Conservation (phyloP, 1,140 invertebrate species). For the Neodiprion lecontei region DNA sequence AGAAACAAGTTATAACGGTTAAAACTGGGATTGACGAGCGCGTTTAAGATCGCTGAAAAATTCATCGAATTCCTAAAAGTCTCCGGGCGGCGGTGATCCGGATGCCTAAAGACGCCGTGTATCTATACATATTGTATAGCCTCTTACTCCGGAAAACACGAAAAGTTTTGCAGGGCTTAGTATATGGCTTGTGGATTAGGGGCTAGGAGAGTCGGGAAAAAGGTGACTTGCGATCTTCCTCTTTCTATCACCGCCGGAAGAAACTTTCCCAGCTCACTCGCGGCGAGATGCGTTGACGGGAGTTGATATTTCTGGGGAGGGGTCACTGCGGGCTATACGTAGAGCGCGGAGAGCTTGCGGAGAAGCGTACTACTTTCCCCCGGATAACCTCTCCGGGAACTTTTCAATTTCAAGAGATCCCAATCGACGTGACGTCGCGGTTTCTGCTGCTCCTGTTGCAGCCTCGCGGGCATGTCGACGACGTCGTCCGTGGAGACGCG, state of each 20-base stretch:
- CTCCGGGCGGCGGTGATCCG: too few species aligned
- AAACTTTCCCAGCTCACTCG: neutral
- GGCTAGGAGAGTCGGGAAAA: too few species aligned
- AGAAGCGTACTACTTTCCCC: neutral
- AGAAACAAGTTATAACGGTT: neutral
- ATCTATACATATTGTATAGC: constrained; percentile 32
- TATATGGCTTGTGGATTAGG: neutral
- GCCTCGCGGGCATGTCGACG: neutral
- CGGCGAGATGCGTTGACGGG: neutral
- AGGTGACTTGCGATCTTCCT: neutral
- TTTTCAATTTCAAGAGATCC: constrained; percentile 5
- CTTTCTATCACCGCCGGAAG: neutral
- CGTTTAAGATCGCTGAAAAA: too few species aligned
- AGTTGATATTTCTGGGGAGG: neutral
- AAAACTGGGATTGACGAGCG: too few species aligned
- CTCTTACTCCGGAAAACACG: too few species aligned
- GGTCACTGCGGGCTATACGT: neutral
- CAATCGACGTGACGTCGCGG: constrained; percentile 3
- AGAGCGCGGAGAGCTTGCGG: neutral
- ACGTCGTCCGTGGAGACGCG: neutral
- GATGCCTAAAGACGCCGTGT: constrained; percentile 37
- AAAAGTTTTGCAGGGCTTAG: too few species aligned
- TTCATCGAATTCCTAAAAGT: too few species aligned
- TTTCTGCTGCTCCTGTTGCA: neutral
- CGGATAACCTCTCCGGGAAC: constrained; percentile 1